Percentiles rank a stretch among this genome's conserved stretches.
Evolutionary conservation across 2,888 invertebrate species (phyloP).

Genomic region (Dioctria linearis): DNA sequence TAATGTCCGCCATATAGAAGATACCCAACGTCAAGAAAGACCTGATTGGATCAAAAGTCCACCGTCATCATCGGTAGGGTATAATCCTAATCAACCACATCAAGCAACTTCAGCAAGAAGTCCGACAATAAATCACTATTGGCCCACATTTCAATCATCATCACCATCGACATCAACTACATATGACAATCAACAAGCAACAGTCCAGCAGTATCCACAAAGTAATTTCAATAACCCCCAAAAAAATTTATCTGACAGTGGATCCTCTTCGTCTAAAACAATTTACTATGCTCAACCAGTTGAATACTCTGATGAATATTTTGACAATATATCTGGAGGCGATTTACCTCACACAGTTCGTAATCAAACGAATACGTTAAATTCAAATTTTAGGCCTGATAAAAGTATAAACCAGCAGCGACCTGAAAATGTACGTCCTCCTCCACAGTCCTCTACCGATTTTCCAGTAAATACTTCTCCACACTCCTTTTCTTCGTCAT

Average conservation of each 20-base stretch:
- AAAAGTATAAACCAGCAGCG: not conserved
- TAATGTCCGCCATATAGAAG: too few species aligned
- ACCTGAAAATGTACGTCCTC: too few species aligned
- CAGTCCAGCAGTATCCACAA: slow-evolving; percentile 54
- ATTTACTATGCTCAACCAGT: slow-evolving; percentile 66
- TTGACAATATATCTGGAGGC: slow-evolving; percentile 57
- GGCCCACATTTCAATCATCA: slow-evolving; percentile 3
- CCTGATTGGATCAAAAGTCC: too few species aligned
- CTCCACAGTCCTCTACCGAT: not conserved
- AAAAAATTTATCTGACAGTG: slow-evolving; percentile 52
- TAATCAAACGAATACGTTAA: not conserved
- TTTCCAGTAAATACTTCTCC: too few species aligned
- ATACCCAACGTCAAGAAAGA: too few species aligned
- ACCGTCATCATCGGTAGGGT: too few species aligned
- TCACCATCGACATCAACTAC: not conserved
- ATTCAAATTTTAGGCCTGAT: not conserved
- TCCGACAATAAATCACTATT: slow-evolving; percentile 1
- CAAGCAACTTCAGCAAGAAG: not conserved
- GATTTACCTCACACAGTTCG: slow-evolving; percentile 37
- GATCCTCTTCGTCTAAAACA: slow-evolving; percentile 44
- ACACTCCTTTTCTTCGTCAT: not conserved
- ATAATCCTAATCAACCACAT: not conserved
- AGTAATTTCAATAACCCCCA: slow-evolving; percentile 46
- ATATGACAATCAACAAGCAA: not conserved
- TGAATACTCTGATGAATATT: slow-evolving; percentile 62